These are phyloP conservation scores for Odontocerum albicorne DNA, from an alignment of 2,888 invertebrate species.

Conservation along the genomic window DNA sequence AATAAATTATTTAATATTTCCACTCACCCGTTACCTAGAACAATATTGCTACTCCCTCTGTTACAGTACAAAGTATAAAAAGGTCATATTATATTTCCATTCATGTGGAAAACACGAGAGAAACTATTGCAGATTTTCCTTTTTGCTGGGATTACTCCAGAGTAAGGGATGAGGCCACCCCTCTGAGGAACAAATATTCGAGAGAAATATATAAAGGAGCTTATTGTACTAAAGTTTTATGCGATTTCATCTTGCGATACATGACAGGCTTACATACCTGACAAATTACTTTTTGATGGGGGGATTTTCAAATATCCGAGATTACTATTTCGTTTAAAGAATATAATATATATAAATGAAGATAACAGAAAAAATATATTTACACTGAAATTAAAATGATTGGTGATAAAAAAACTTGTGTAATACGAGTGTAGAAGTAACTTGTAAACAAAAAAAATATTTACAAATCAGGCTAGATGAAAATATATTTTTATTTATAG, in stretches of 20 bases:
- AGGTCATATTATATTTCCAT: slow-evolving; percentile 29
- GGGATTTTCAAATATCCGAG: no score
- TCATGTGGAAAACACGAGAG: slow-evolving; percentile 25
- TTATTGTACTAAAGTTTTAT: slow-evolving; percentile 17
- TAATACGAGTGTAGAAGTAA: no score
- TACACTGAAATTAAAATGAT: no score
- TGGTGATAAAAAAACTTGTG: no score
- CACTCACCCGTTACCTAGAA: background rate
- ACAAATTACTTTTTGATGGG: slow-evolving; percentile 16
- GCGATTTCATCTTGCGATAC: slow-evolving; percentile 12
- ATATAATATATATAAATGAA: no score
- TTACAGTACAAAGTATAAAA: slow-evolving; percentile 13
- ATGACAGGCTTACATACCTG: slow-evolving; percentile 12
- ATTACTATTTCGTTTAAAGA: no score
- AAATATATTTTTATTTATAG: no score
- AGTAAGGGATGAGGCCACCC: slow-evolving; percentile 24
- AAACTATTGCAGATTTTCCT: slow-evolving; percentile 27
- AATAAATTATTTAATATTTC: no score
- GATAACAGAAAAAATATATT: no score
- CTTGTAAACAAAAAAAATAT: no score
- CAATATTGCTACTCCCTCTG: slow-evolving; percentile 3
- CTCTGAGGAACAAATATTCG: slow-evolving; percentile 5
- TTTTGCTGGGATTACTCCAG: slow-evolving; percentile 3
- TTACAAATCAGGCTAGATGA: no score
- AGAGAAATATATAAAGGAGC: slow-evolving; percentile 13